These are phyloP conservation scores for Rhagologus leucostigma DNA, from an alignment of 2,113 vertebrate genomes.

Conservation along the genomic window DNA sequence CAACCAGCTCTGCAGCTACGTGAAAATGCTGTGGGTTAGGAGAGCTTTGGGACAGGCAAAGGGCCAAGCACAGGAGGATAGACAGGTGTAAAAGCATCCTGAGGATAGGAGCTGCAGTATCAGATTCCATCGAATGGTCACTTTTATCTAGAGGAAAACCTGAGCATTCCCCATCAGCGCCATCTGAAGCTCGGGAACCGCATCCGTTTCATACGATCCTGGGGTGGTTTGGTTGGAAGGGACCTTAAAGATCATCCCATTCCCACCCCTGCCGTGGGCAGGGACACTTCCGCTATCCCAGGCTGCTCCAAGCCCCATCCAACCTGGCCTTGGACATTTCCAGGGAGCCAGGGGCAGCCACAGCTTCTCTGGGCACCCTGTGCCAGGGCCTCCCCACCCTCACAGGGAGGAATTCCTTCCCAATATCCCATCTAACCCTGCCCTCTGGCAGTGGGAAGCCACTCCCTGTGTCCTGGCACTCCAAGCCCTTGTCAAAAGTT, in stretches of 20 bases:
- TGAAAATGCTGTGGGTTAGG: fast-evolving
- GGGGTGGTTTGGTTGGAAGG: too few relatives aligned
- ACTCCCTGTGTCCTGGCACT: not conserved
- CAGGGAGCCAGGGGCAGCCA: not conserved
- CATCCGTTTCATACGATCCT: fast-evolving
- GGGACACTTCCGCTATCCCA: not conserved
- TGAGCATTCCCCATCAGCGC: not conserved
- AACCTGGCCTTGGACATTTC: not conserved
- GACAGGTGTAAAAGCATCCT: not conserved
- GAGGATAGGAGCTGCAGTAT: fast-evolving
- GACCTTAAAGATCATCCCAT: not conserved
- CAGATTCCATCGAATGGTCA: not conserved
- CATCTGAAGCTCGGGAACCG: fast-evolving
- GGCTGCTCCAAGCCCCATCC: not conserved
- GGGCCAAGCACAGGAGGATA: not conserved
- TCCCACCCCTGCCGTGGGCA: not conserved
- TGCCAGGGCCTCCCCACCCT: not conserved
- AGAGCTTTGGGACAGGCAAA: not conserved
- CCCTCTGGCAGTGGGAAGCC: not conserved
- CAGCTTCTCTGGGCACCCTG: not conserved
- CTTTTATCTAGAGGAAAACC: not conserved
- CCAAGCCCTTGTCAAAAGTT: not conserved
- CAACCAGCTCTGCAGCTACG: not conserved
- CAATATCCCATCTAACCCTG: fast-evolving
- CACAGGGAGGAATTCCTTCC: not conserved